Evolutionary conservation across 2,888 invertebrate species (phyloP), one percentile per base, ranked within the genome.

Genomic region (Gymnoscelis rufifasciata): DNA sequence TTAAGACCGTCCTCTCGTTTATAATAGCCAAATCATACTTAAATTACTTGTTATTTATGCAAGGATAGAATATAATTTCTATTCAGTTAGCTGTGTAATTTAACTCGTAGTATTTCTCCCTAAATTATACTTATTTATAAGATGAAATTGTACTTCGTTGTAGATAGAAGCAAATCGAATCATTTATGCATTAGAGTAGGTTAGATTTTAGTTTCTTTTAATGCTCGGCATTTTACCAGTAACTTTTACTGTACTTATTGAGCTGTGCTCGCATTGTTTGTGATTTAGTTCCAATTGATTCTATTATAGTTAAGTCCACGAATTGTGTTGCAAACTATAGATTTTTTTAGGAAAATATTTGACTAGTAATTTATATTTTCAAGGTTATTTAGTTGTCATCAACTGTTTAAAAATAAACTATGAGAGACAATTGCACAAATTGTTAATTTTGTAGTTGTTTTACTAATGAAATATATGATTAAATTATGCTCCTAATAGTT

Each of bases 81-180:
- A 51, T 52, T 46, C 52, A 50, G 37, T 48, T 50, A 59, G 52
- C 24, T 54, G 52, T 54, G 45, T 53, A 56, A 53, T 54, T 60
- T 47, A 59, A 62, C 54, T 59, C 57, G 52, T 60, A 66, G 62
- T 53, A 52, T 59, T 60, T 60, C 60, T 52, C 50, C 57, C 57
- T 57, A 54, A 57, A 49, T 49, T 54, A 42, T 62, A 62, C 51
- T 56, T 65, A 60, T 53, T 54, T 59, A 54, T 71, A 71, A 68
- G 68, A 62, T 14, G 59, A 62, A 66, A 50, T 41, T 35, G 37
- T 43, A 33, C 8, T 69, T 62, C 60, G 47, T 54, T 70, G 69
- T 74, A 73, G 62, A 66, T 72, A 69, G 60, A 64, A 53, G 54
- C 52, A 51, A 56, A 62, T 57, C 48, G 48, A 55, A 56, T 56